Evolutionary conservation across 2,888 invertebrate genomes (phyloP).

Genomic region (Phyllotreta striolata): DNA sequence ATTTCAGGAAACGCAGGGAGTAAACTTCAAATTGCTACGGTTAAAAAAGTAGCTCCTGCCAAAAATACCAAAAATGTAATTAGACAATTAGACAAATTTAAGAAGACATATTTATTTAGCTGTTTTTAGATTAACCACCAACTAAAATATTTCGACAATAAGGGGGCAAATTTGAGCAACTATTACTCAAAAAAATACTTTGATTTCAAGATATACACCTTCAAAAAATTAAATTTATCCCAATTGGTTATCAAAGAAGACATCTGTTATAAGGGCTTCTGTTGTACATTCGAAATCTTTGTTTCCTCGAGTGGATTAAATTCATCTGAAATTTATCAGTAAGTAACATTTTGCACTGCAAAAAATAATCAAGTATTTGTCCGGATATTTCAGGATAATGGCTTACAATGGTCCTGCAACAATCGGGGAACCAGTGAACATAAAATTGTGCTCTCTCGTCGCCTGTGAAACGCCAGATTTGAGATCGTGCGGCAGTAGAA

Average conservation of each 20-base stretch:
- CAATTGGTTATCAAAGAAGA: slow-evolving; percentile 19
- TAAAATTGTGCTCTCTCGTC: slow-evolving; percentile 45
- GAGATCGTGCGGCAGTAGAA: slow-evolving; percentile 44
- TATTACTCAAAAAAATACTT: slow-evolving; percentile 40
- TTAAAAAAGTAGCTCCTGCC: slow-evolving; percentile 15
- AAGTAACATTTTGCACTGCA: slow-evolving; percentile 28
- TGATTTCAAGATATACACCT: slow-evolving; percentile 35
- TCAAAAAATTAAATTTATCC: slow-evolving; percentile 39
- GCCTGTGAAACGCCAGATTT: slow-evolving; percentile 42
- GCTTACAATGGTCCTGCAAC: slow-evolving; percentile 40
- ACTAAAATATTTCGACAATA: slow-evolving; percentile 19
- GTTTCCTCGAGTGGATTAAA: slow-evolving; percentile 28
- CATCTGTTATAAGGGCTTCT: slow-evolving; percentile 42
- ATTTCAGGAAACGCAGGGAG: slow-evolving; percentile 40
- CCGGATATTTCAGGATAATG: slow-evolving; percentile 24
- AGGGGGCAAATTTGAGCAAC: slow-evolving; percentile 26
- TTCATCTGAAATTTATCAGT: slow-evolving; percentile 46
- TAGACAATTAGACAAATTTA: too few relatives aligned
- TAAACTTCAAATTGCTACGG: slow-evolving; percentile 34
- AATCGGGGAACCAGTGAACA: slow-evolving; percentile 21
- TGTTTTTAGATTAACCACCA: too few relatives aligned
- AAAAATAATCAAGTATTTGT: background rate
- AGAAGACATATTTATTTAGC: too few relatives aligned
- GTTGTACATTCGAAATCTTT: slow-evolving; percentile 45
- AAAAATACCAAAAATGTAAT: too few relatives aligned